A percentile compares a stretch with the other conserved stretches of the same genome.
Conservation (phyloP, 2,113 vertebrate genomes). For the Pluvialis apricaria region DNA sequence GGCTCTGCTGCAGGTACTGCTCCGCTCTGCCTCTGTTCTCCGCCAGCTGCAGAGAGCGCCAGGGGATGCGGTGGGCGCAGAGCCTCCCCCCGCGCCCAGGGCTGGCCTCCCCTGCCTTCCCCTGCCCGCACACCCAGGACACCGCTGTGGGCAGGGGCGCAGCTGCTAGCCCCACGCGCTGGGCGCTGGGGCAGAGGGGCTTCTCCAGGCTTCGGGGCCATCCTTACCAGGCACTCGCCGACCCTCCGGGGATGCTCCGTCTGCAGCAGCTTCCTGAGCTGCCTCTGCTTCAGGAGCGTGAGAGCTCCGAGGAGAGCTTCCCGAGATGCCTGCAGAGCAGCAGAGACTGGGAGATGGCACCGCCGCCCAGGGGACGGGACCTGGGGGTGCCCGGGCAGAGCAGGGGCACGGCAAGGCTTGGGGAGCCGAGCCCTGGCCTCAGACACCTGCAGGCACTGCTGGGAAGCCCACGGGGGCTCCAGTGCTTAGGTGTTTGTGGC, state of each 20-base stretch:
- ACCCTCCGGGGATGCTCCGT: background rate
- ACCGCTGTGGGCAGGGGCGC: background rate
- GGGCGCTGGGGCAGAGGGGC: background rate
- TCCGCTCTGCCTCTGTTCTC: background rate
- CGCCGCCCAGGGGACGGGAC: background rate
- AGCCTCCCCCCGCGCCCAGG: background rate
- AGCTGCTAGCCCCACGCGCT: background rate
- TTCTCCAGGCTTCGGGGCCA: background rate
- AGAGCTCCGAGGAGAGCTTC: background rate
- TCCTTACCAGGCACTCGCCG: background rate
- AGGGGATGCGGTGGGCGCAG: background rate
- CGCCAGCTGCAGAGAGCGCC: background rate
- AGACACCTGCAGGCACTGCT: too few species aligned
- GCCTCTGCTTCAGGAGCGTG: background rate
- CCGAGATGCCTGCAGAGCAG: background rate
- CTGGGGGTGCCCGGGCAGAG: background rate
- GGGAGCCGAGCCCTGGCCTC: background rate
- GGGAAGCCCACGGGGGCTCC: background rate
- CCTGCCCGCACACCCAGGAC: background rate
- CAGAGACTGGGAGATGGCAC: background rate
- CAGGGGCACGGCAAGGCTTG: background rate
- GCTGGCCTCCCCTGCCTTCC: background rate
- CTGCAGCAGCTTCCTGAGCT: background rate
- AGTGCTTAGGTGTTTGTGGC: background rate
- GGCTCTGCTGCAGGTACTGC: background rate